Evolutionary conservation across 35 echinoderm and acorn worm genomes (phyloP).

Genomic region (Eucidaris tribuloides): DNA sequence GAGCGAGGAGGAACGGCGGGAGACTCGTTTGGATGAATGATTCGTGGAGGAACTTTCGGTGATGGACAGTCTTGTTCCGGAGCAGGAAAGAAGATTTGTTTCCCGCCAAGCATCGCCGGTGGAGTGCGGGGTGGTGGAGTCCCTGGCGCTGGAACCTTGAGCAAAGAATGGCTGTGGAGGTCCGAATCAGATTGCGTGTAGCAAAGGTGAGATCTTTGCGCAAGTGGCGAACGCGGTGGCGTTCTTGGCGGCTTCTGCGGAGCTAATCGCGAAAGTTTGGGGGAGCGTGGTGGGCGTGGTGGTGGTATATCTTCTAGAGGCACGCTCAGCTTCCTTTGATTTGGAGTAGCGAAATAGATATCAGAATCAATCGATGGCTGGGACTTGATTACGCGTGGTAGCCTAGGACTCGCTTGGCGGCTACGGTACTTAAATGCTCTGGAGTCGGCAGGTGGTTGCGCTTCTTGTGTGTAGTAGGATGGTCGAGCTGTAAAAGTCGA

Average conservation of each 20-base stretch:
- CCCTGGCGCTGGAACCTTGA: neutral
- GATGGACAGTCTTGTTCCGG: neutral
- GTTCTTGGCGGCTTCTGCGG: slow-evolving; percentile 3
- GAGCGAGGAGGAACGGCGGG: slow-evolving; percentile 16
- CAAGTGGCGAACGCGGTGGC: neutral
- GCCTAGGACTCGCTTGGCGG: neutral
- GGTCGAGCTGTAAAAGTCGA: neutral
- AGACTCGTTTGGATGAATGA: neutral
- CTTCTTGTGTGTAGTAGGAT: neutral
- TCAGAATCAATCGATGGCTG: slow-evolving; percentile 8
- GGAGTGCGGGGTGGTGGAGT: slow-evolving; percentile 10
- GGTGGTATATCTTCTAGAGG: neutral
- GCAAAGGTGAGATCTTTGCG: neutral
- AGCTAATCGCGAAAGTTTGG: neutral
- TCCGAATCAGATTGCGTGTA: slow-evolving; percentile 16
- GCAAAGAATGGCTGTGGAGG: neutral
- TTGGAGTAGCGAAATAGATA: neutral
- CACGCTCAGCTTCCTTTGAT: neutral
- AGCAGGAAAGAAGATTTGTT: neutral
- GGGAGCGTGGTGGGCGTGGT: neutral
- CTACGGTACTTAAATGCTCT: neutral
- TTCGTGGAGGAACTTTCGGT: neutral
- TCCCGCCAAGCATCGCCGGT: neutral
- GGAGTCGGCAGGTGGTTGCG: neutral
- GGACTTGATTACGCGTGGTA: neutral